Evolutionary conservation across 2,113 vertebrate genomes (phyloP).

Genomic region (Mesocricetus auratus): DNA sequence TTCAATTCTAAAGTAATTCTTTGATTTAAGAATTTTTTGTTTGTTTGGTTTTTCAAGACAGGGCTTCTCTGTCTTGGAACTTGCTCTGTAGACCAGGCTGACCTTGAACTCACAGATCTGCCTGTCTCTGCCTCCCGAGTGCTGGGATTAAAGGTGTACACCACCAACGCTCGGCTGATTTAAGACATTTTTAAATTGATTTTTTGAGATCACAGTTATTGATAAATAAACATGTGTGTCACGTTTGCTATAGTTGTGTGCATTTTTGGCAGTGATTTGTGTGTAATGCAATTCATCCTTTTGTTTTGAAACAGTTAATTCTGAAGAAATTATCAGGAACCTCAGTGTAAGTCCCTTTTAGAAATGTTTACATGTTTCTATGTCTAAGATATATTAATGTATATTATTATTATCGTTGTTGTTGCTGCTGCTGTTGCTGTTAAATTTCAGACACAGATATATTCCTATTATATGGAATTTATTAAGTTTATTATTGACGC

Average conservation of each 20-base stretch:
- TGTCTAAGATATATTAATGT: neutral
- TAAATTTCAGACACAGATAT: neutral
- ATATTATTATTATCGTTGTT: neutral
- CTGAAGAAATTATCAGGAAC: conserved; percentile 93
- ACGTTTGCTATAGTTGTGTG: neutral
- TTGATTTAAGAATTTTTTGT: conserved; percentile 6
- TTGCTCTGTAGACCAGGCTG: too few species aligned
- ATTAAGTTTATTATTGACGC: neutral
- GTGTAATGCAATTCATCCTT: conserved; percentile 67
- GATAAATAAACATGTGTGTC: neutral
- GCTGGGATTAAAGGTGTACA: too few species aligned
- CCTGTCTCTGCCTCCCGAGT: too few species aligned
- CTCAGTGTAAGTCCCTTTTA: conserved; percentile 92
- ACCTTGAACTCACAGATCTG: too few species aligned
- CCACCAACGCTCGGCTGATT: too few species aligned
- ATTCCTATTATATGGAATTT: neutral
- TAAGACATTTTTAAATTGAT: neutral
- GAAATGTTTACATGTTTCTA: neutral
- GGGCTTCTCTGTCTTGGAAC: too few species aligned
- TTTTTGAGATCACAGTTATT: neutral
- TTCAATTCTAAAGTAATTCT: conserved; percentile 35
- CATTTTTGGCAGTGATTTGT: neutral
- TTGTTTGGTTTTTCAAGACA: too few species aligned
- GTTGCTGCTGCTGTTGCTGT: neutral
- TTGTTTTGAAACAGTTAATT: conserved; percentile 91